Evolutionary conservation across 2,797 vertebrate species (phyloP).

Genomic region (Sardinella longiceps): DNA sequence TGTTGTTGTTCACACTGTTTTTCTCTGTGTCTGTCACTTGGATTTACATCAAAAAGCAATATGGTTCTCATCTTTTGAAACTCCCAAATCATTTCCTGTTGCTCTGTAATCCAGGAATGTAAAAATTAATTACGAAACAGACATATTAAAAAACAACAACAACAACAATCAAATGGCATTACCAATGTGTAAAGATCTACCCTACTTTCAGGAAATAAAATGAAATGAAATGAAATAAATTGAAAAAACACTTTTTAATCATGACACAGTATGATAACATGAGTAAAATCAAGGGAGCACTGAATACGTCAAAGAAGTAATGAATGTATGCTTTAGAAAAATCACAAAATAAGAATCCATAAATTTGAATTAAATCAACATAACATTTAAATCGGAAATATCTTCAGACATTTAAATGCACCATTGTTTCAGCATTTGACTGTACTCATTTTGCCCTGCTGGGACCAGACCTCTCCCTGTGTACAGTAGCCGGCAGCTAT

Average conservation of each 20-base stretch:
- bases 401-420: not conserved
- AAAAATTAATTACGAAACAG: not conserved
- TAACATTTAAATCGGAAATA: not conserved
- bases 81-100: not conserved
- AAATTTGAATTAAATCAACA: slow-evolving; percentile 11
- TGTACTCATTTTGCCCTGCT: not conserved
- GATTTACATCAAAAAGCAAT: slow-evolving; percentile 2
- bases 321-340: not conserved
- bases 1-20: slow-evolving; percentile 7
- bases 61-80: not conserved
- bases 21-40: not conserved
- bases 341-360: not conserved
- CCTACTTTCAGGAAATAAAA: not conserved
- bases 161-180: too few species aligned
- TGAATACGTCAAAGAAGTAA: not conserved
- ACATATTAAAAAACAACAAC: too few species aligned
- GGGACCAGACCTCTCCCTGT: not conserved
- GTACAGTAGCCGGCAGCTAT: not conserved
- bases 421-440: not conserved
- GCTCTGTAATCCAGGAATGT: not conserved
- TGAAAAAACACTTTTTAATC: too few species aligned
- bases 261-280: not conserved
- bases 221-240: not conserved
- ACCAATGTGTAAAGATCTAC: not conserved
- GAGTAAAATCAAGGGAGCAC: not conserved